Conservation (phyloP, 2,113 vertebrate genomes). For the Forbesichthys agassizii region DNA sequence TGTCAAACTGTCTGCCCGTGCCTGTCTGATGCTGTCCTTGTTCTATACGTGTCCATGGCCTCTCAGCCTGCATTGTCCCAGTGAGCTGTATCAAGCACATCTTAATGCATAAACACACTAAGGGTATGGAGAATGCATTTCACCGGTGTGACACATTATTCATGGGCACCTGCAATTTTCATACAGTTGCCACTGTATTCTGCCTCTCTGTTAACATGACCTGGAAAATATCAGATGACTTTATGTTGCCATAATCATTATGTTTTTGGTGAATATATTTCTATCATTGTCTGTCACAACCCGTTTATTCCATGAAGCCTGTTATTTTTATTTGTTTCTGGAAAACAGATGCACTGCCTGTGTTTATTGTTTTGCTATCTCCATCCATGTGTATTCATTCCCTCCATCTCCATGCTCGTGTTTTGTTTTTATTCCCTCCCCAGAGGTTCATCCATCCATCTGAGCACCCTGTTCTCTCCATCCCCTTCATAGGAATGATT, state of each 20-base stretch:
- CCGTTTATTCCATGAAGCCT: slow-evolving; percentile 21
- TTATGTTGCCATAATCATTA: slow-evolving; percentile 39
- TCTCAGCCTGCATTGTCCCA: slow-evolving; percentile 30
- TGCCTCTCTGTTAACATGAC: slow-evolving; percentile 16
- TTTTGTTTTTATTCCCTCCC: slow-evolving; percentile 49
- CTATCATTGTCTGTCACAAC: slow-evolving; percentile 30
- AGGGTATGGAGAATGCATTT: slow-evolving; percentile 54
- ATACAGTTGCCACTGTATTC: slow-evolving; percentile 10
- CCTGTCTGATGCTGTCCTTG: slow-evolving; percentile 69
- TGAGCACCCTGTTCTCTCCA: slow-evolving; percentile 82
- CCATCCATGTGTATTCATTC: slow-evolving; percentile 50
- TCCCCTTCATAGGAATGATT: slow-evolving; percentile 92
- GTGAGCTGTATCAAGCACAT: slow-evolving; percentile 5
- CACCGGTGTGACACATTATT: slow-evolving; percentile 26
- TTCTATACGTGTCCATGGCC: slow-evolving; percentile 68
- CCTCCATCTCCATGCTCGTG: slow-evolving; percentile 64
- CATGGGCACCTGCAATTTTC: neutral
- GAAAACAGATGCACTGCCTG: slow-evolving; percentile 22
- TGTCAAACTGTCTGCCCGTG: slow-evolving; percentile 73
- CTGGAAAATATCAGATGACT: slow-evolving; percentile 25
- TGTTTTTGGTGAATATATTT: slow-evolving; percentile 29
- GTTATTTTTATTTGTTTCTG: slow-evolving; percentile 31
- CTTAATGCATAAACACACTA: slow-evolving; percentile 3
- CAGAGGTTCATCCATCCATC: slow-evolving; percentile 82
- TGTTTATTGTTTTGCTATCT: slow-evolving; percentile 50